phyloP scores from a whole-genome alignment of 2,113 vertebrate species.

The Fregata magnificens region DNA sequence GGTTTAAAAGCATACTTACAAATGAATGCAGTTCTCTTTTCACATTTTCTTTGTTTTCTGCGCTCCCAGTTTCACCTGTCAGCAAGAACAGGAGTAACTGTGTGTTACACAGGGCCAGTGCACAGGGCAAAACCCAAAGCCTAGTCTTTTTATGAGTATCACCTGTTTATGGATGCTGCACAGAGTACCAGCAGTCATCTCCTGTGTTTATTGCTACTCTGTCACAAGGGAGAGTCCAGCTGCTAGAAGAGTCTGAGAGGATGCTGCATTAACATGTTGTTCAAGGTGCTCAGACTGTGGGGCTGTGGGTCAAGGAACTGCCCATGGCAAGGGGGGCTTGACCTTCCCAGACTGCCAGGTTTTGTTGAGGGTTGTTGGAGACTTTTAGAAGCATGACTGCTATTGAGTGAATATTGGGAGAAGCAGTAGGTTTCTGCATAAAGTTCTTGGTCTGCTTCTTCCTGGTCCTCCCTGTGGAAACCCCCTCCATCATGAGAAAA shows the following conservation, averaged over 20 bases:
- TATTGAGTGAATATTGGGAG: neutral
- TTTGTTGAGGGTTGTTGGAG: neutral
- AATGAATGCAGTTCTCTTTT: neutral
- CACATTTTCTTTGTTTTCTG: neutral
- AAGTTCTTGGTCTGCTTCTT: neutral
- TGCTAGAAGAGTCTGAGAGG: neutral
- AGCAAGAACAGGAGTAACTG: neutral
- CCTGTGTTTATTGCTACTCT: neutral
- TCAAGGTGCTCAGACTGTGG: neutral
- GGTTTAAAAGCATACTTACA: neutral
- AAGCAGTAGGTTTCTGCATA: neutral
- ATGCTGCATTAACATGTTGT: neutral
- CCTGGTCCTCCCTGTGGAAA: neutral
- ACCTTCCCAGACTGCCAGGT: neutral
- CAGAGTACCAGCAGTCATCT: neutral
- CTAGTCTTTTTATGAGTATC: neutral
- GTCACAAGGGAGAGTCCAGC: neutral
- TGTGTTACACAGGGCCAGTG: neutral
- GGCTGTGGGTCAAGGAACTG: neutral
- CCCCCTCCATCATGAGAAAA: neutral
- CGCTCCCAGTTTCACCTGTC: neutral
- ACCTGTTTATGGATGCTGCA: neutral
- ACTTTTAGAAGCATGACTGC: neutral
- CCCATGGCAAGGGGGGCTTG: neutral
- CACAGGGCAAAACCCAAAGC: neutral